Conservation (phyloP, 2,888 invertebrate genomes). For the Pemphredon lugubris region DNA sequence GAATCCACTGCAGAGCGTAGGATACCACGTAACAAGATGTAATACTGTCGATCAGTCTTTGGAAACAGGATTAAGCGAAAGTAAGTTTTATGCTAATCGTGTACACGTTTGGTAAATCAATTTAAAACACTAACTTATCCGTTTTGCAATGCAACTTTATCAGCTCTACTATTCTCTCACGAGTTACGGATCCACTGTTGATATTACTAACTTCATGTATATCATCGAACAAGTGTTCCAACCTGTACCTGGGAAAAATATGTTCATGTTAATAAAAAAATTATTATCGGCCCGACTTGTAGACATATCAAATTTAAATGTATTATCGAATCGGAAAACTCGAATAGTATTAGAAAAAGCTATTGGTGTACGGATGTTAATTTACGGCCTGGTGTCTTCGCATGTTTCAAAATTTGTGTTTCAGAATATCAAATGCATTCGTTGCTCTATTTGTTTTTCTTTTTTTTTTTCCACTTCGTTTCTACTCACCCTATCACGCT, state of each 20-base stretch:
- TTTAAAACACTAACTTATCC: neutral
- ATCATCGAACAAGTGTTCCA: slow-evolving; percentile 12
- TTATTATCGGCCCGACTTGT: too few species aligned
- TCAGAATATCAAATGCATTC: too few species aligned
- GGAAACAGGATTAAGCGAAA: neutral
- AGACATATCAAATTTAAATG: too few species aligned
- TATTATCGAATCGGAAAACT: too few species aligned
- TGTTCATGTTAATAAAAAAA: too few species aligned
- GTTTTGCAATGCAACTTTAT: neutral
- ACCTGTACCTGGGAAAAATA: neutral
- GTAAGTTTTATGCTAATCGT: too few species aligned
- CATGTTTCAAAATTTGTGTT: too few species aligned
- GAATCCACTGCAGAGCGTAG: neutral
- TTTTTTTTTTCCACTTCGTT: neutral
- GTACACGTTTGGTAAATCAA: neutral
- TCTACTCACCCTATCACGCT: neutral
- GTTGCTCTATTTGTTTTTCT: neutral
- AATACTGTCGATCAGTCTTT: neutral
- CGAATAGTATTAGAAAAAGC: too few species aligned
- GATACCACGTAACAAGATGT: neutral
- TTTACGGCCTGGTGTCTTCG: too few species aligned
- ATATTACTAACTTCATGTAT: neutral
- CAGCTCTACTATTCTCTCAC: neutral
- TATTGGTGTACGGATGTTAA: too few species aligned
- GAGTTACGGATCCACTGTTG: neutral